Evolutionary conservation across 2,797 vertebrate species (phyloP), one percentile per base, ranked within the genome.

Genomic region (Meriones psammophilus): DNA sequence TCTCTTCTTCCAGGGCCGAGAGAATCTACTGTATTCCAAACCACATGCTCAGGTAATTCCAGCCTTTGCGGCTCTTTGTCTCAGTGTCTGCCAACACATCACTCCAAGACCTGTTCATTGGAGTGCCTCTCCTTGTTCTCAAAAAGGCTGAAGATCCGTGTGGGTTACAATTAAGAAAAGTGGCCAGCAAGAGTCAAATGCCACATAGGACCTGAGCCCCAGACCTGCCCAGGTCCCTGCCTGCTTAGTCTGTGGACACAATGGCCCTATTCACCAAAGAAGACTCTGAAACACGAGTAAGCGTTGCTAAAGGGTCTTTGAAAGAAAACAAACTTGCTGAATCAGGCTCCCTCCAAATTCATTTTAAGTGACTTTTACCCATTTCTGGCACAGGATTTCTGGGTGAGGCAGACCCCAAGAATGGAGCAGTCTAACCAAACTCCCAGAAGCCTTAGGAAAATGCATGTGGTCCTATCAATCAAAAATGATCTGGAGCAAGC

Each of bases 241-340:
- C 50, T 58, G 58, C 69, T 81, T 77, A n/a, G 36, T 8, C 24
- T 0, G 2, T 5, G 30, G 58, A 73, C 56, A 96, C 94, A 96
- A 92, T 50, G 60, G 89, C 18, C 39, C 54, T 62, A 66, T 96
- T 97, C 90, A 97, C 4, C 3, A 7, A 87, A 3, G 4, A 24
- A 62, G 79, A 46, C 76, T 73, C 69, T 15, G 83, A 95, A 96
- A 97, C 26, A 0, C 0, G 14, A 97, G 87, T 24, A 93, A 79
- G 86, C 91, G 88, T 56, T 79, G 50, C 73, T 60, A 92, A 95
- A 94, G 26, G 13, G 68, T 73, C 89, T 91, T 85, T 33, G 50
- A 94, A 94, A 76, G 58, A 92, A 94, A 79, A 17, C 79, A 86
- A 39, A 36, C 78, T 18, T 92, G 89, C 92, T 93, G 96, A 96